phyloP scores from a whole-genome alignment of 2,888 invertebrate species.

The Linyphia triangularis region DNA sequence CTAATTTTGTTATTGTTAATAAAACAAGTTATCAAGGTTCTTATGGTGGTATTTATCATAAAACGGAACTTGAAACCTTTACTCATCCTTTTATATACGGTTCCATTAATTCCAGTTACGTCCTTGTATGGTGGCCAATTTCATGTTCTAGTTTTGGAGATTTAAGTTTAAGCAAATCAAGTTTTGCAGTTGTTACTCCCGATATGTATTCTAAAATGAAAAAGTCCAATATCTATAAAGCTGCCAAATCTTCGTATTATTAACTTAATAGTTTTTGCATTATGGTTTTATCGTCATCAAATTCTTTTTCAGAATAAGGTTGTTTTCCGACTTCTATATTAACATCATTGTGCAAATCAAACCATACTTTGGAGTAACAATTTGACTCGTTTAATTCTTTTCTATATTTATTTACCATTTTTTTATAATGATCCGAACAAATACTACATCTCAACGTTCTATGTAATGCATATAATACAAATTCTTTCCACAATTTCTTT shows the following conservation, averaged over 20 bases:
- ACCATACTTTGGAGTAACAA: background rate
- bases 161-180: background rate
- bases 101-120: background rate
- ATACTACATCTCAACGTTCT: constrained; percentile 15
- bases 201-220: background rate
- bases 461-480: background rate
- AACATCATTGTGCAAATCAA: constrained; percentile 13
- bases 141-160: background rate
- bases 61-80: background rate
- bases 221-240: background rate
- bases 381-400: background rate
- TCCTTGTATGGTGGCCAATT: background rate
- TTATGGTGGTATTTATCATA: constrained; percentile 6
- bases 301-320: background rate
- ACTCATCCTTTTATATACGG: background rate
- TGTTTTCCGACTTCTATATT: background rate
- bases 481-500: constrained; percentile 18
- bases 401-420: background rate
- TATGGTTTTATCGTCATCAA: constrained; percentile 11
- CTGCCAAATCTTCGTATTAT: background rate
- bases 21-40: background rate
- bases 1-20: constrained; percentile 21
- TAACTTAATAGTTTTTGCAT: background rate
- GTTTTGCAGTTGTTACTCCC: background rate
- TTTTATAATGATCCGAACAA: background rate